Evolutionary conservation across 2,113 vertebrate genomes (phyloP).

Genomic region (Syngnathus typhle): DNA sequence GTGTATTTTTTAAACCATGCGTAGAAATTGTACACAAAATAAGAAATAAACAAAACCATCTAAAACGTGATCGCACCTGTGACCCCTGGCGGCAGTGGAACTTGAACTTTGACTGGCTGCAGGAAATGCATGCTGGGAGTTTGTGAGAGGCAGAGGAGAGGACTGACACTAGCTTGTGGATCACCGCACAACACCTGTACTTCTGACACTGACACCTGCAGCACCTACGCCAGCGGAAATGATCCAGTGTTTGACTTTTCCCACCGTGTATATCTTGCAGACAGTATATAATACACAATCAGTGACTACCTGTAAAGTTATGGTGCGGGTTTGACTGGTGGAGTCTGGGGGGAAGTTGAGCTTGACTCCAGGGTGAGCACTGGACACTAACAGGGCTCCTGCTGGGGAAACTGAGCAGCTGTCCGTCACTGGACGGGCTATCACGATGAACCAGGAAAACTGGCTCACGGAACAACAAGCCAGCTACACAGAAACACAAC

Average conservation of each 20-base stretch:
- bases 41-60: not conserved
- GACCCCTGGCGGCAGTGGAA: conserved; percentile 82
- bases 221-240: conserved; percentile 69
- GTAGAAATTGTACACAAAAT: not conserved
- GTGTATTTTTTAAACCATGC: not conserved
- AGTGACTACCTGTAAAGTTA: conserved; percentile 64
- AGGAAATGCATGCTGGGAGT: conserved; percentile 75
- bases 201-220: conserved; percentile 70
- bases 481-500: conserved; percentile 56
- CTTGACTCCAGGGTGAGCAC: conserved; percentile 78
- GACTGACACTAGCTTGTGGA: conserved; percentile 70
- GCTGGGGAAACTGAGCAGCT: conserved; percentile 78
- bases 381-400: conserved; percentile 80
- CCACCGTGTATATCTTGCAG: not conserved
- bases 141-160: conserved; percentile 85
- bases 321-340: conserved; percentile 61
- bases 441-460: conserved; percentile 93
- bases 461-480: conserved; percentile 81
- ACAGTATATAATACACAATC: not conserved
- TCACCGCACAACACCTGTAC: conserved; percentile 70
- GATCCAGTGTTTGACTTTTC: not conserved
- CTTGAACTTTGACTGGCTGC: conserved; percentile 83
- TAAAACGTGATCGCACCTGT: conserved; percentile 70
- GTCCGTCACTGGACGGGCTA: conserved; percentile 79
- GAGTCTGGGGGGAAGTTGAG: conserved; percentile 82